Evolutionary conservation across 2,113 vertebrate species (phyloP).

Genomic region (Eublepharis macularius): DNA sequence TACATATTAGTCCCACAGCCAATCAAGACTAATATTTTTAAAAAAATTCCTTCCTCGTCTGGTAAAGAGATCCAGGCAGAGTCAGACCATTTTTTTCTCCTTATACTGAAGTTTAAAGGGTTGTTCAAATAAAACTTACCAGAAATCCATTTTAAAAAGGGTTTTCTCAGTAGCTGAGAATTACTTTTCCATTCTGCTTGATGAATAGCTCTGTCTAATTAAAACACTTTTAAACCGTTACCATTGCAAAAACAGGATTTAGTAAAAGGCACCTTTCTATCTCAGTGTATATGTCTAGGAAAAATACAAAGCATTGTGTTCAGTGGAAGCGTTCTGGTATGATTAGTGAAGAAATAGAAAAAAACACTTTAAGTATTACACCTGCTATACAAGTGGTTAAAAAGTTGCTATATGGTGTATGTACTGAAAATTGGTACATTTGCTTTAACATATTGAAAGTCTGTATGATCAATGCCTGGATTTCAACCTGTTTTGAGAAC

Average conservation of each 20-base stretch:
- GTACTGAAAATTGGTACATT: constrained; percentile 1
- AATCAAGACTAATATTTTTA: too few relatives aligned
- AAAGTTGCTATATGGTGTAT: not conserved
- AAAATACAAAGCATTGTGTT: not conserved
- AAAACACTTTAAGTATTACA: constrained; percentile 8
- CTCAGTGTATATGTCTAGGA: not conserved
- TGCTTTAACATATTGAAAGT: constrained; percentile 29
- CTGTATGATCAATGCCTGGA: constrained; percentile 13
- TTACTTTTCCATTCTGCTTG: not conserved
- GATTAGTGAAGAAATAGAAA: constrained; percentile 16
- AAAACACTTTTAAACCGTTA: not conserved
- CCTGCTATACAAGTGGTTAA: not conserved
- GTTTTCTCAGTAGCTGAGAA: not conserved
- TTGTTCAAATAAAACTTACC: not conserved
- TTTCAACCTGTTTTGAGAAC: constrained; percentile 30
- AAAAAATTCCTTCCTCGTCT: too few relatives aligned
- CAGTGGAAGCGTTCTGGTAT: not conserved
- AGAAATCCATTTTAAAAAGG: not conserved
- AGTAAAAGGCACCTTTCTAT: not conserved
- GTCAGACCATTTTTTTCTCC: too few relatives aligned
- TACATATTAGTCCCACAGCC: too few relatives aligned
- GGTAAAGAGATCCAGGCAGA: too few relatives aligned
- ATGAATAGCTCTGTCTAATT: not conserved
- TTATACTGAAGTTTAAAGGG: not conserved
- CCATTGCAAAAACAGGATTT: not conserved